Evolutionary conservation across 2,888 invertebrate species (phyloP).

Genomic region (Torymus auratus): DNA sequence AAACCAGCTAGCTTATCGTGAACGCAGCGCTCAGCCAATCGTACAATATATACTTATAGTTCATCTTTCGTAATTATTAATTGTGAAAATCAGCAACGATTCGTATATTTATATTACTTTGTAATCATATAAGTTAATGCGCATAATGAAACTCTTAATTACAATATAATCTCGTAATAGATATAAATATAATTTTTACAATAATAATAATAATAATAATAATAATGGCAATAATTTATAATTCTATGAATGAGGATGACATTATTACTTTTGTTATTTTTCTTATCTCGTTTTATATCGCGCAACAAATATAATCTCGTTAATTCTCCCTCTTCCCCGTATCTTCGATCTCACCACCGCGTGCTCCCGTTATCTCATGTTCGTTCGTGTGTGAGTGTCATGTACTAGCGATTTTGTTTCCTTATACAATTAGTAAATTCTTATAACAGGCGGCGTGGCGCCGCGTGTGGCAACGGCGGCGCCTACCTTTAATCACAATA

Average conservation of each 20-base stretch:
- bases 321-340: neutral
- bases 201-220: slow-evolving; percentile 55
- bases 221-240: slow-evolving; percentile 9
- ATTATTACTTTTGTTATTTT: slow-evolving; percentile 2
- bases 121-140: slow-evolving; percentile 47
- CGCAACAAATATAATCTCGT: neutral
- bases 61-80: slow-evolving; percentile 51
- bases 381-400: neutral
- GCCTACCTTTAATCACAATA: slow-evolving; percentile 43
- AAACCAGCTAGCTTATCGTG: slow-evolving; percentile 75
- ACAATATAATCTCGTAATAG: slow-evolving; percentile 53
- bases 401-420: slow-evolving; percentile 13
- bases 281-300: neutral
- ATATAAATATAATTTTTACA: slow-evolving; percentile 52
- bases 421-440: slow-evolving; percentile 53
- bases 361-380: slow-evolving; percentile 31
- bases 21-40: slow-evolving; percentile 72
- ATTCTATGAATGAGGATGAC: slow-evolving; percentile 2
- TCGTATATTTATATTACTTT: slow-evolving; percentile 51
- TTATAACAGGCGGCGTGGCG: slow-evolving; percentile 40
- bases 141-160: slow-evolving; percentile 45
- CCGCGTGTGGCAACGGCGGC: neutral
- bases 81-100: slow-evolving; percentile 56
- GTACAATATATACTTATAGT: slow-evolving; percentile 66
- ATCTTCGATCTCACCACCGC: neutral